Percentiles rank a stretch among this genome's conserved stretches.
phyloP scores from a whole-genome alignment of 2,888 invertebrate genomes.

The Lepidochitona cinerea region DNA sequence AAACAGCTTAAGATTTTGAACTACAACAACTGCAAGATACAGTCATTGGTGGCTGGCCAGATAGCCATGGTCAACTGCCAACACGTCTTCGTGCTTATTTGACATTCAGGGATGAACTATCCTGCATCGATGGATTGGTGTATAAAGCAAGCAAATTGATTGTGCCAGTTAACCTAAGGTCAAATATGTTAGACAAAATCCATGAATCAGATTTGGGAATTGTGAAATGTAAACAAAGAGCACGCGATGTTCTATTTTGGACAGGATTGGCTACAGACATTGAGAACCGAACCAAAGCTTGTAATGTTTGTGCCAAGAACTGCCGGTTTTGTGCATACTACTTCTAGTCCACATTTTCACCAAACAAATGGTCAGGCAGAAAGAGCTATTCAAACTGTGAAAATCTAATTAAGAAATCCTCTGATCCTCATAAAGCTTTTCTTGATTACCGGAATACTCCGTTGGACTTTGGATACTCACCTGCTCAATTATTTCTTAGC shows the following conservation, averaged over 20 bases:
- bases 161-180: constrained; percentile 7
- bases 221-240: constrained; percentile 17
- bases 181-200: constrained; percentile 13
- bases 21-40: constrained; percentile 10
- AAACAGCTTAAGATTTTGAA: neutral
- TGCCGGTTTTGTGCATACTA: too few relatives aligned
- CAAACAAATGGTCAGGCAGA: too few relatives aligned
- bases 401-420: too few relatives aligned
- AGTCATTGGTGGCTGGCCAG: too few relatives aligned
- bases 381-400: too few relatives aligned
- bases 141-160: constrained; percentile 17
- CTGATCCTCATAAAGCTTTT: too few relatives aligned
- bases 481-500: too few relatives aligned
- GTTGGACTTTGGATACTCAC: too few relatives aligned
- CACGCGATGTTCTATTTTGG: constrained; percentile 15
- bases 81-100: constrained; percentile 11
- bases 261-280: constrained; percentile 15
- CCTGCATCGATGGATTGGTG: constrained; percentile 7
- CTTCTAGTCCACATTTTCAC: too few relatives aligned
- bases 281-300: constrained; percentile 13
- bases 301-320: too few relatives aligned
- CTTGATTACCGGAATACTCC: too few relatives aligned
- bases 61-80: too few relatives aligned
- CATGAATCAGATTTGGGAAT: constrained; percentile 16
- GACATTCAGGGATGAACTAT: constrained; percentile 11